Conservation (phyloP, 2,888 invertebrate genomes). For the Blastobasis adustella region DNA sequence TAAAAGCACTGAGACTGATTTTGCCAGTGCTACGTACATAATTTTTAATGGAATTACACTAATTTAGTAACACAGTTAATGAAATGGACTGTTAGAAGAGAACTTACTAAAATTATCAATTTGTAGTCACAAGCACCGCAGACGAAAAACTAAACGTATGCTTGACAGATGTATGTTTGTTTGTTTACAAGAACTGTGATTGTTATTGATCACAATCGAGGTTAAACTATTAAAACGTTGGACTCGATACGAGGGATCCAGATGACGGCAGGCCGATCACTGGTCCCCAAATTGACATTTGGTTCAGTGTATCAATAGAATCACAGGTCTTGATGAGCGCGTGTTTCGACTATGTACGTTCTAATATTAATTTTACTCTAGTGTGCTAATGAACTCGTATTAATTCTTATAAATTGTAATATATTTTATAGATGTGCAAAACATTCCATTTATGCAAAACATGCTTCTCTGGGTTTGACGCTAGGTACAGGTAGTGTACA, state of each 20-base stretch:
- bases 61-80: too few species aligned
- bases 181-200: constrained; percentile 32
- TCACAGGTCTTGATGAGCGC: constrained; percentile 44
- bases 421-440: constrained; percentile 54
- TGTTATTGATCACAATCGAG: constrained; percentile 14
- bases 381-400: constrained; percentile 72
- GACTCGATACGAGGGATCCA: constrained; percentile 3
- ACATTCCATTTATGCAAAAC: constrained; percentile 69
- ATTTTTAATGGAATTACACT: too few species aligned
- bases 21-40: too few species aligned
- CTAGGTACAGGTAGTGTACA: constrained; percentile 5
- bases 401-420: constrained; percentile 68
- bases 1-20: neutral
- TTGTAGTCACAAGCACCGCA: constrained; percentile 34
- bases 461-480: constrained; percentile 47
- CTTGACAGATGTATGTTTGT: constrained; percentile 23
- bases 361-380: constrained; percentile 67
- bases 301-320: constrained; percentile 24
- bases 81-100: too few species aligned
- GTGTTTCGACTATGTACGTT: constrained; percentile 42
- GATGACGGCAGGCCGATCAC: constrained; percentile 18
- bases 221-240: too few species aligned
- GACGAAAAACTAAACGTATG: constrained; percentile 23
- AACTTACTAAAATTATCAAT: constrained; percentile 10
- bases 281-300: constrained; percentile 6